Evolutionary conservation across 2,888 invertebrate species (phyloP), one percentile per base, ranked within the genome.

Genomic region (Lapara coniferarum): DNA sequence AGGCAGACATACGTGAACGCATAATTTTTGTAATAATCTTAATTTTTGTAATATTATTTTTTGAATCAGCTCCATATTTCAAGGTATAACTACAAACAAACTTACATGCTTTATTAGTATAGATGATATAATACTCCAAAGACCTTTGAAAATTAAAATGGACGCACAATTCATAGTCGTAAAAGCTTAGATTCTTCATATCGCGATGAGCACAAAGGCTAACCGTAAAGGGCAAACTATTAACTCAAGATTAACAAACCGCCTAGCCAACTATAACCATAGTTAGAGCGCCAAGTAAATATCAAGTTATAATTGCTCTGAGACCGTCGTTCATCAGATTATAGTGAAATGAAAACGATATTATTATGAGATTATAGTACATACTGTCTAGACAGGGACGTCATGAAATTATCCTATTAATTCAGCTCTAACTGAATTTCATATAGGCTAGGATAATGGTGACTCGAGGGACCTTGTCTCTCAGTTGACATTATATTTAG

Each of bases 281-380:
- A 63, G 63, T 13, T 19, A 16, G n/a, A 59, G 44, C 6, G 46
- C 19, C 63, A 2, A 71, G 69, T 19, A 37, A 57, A 73, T 70
- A 69, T 75, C 69, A 78, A 78, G 71, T 81, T 76, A 71, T 83
- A 78, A 83, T 83, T 82, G 80, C 71, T 78, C 69, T 71, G 78
- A 76, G 79, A 74, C 74, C 72, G 53, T 66, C 63, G 55, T 71
- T 57, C 69, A 73, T 70, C 69, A 73, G 72, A 72, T 76, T 75
- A 73, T 70, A 73, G 74, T 79, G n/a, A n/a, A n/a, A n/a, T n/a
- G n/a, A n/a, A n/a, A n/a, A n/a, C n/a, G n/a, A n/a, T n/a, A n/a
- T n/a, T n/a, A n/a, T n/a, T n/a, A n/a, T n/a, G n/a, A 73, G 72
- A 72, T 76, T 75, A 73, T 70, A 73, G 74, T 79, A 75, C 74